A percentile compares a stretch with the other conserved stretches of the same genome.
These are phyloP conservation scores for Hippasteria phrygiana DNA, from an alignment of 53 echinoderm and acorn worm genomes.

Conservation along the genomic window DNA sequence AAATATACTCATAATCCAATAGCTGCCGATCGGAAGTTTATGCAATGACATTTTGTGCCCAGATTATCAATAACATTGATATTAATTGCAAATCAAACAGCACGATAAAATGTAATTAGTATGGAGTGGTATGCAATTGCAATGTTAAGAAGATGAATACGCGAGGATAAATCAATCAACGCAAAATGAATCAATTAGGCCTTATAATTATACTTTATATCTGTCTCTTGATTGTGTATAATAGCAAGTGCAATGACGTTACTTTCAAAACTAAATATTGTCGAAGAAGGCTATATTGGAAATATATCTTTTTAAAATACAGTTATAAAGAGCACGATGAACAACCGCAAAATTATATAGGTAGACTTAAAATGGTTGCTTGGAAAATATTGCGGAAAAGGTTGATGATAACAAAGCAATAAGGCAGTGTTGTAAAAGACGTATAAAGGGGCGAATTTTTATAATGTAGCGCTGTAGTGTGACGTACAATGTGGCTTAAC, in stretches of 20 bases:
- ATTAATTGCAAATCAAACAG: background rate
- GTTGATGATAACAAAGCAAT: conserved; percentile 5
- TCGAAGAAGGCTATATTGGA: background rate
- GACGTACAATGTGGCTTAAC: background rate
- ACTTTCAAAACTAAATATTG: background rate
- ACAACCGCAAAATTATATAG: background rate
- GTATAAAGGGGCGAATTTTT: background rate
- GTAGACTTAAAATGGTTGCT: background rate
- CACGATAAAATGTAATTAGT: background rate
- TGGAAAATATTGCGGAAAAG: background rate
- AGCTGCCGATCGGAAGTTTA: background rate
- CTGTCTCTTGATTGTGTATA: background rate
- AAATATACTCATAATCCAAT: background rate
- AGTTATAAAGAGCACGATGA: background rate
- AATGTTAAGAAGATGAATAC: background rate
- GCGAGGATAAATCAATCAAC: background rate
- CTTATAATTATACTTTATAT: background rate
- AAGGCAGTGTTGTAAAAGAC: background rate
- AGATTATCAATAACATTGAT: conserved; percentile 9
- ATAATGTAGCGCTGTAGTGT: background rate
- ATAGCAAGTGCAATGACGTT: background rate
- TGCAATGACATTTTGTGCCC: conserved; percentile 13
- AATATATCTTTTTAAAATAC: background rate
- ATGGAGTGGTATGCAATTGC: background rate
- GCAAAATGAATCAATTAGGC: background rate